A percentile compares a stretch with the other conserved stretches of the same genome.
phyloP scores from a whole-genome alignment of 2,888 invertebrate genomes.

The Strigamia transsilvanica region DNA sequence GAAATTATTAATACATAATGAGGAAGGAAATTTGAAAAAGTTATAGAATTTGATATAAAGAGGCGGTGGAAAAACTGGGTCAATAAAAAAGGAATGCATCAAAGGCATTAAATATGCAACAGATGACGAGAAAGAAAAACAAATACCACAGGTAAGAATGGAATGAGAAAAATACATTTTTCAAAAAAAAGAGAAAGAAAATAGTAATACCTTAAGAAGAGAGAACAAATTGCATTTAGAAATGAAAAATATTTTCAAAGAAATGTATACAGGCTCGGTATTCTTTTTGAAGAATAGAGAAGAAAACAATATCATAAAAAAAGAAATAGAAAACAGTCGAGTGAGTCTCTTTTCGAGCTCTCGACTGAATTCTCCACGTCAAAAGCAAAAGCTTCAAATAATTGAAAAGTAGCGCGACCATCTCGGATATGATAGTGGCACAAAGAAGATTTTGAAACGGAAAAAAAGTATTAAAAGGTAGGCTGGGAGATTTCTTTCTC shows the following conservation, averaged over 20 bases:
- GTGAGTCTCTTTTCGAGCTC: conserved; percentile 35
- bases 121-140: not conserved
- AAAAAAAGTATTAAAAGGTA: not conserved
- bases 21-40: conserved; percentile 41
- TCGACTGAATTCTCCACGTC: conserved; percentile 30
- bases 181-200: not conserved
- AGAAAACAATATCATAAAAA: conserved; percentile 4
- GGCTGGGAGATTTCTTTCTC: not conserved
- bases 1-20: conserved; percentile 24
- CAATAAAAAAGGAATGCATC: conserved; percentile 29
- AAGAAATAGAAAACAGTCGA: conserved; percentile 26
- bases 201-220: not conserved
- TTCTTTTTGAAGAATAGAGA: conserved; percentile 28
- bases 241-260: conserved; percentile 24
- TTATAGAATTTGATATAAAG: conserved; percentile 17
- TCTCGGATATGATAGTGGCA: conserved; percentile 15
- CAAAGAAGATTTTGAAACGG: not conserved
- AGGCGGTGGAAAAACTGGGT: not conserved
- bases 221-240: conserved; percentile 38
- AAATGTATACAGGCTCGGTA: conserved; percentile 10
- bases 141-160: not conserved
- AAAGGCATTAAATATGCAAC: conserved; percentile 7
- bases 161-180: not conserved
- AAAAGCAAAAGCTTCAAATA: conserved; percentile 41
- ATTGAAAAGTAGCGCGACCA: conserved; percentile 21